Evolutionary conservation across 2,888 invertebrate species (phyloP), one percentile per base, ranked within the genome.

Genomic region (Chymomyza amoena): DNA sequence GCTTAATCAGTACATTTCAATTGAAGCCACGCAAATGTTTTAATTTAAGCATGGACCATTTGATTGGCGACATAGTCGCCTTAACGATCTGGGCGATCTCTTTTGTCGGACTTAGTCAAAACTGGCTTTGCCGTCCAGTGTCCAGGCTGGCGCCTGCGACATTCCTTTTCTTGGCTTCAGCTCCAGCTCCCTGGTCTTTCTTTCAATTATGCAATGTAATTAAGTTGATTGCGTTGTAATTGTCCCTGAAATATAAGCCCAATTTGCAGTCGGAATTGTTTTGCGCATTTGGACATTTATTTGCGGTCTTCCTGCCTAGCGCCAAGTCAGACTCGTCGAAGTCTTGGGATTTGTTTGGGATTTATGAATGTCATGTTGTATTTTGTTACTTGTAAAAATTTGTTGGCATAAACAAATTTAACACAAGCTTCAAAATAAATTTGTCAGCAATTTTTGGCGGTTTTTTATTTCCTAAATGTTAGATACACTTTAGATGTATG

Each of bases 161-260:
- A 18, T 54, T 16, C 16, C 39, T 45, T 45, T 45, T 4, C 13
- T 45, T 45, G 39, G 39, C 36, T 36, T 0, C 36, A 9, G 36
- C 1, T 13, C 6, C 39, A 13, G 39, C 13, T 15, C 39, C 6
- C 6, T 45, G 39, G 39, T 4, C 7, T 9, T 39, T 6, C 72
- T 67, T 65, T 72, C 81, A 88, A 88, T 85, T 88, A 87, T 79
- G 78, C 89, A 82, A 82, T 87, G 87, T 81, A 87, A 86, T 89
- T 86, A 85, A 78, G 75, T 79, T 85, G 80, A 87, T 88, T 83
- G 81, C 77, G 68, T 73, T 68, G 78, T 81, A 86, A 88, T 85
- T 87, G 85, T 75, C 78, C 78, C 75, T 78, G 88, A 80, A 84
- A 87, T 76, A 63, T 77, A 81, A 78, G 88, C 85, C 68, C 76